Evolutionary conservation across 1,140 invertebrate species (phyloP), one percentile per base, ranked within the genome.

Genomic region (Medauroidea extradentata): DNA sequence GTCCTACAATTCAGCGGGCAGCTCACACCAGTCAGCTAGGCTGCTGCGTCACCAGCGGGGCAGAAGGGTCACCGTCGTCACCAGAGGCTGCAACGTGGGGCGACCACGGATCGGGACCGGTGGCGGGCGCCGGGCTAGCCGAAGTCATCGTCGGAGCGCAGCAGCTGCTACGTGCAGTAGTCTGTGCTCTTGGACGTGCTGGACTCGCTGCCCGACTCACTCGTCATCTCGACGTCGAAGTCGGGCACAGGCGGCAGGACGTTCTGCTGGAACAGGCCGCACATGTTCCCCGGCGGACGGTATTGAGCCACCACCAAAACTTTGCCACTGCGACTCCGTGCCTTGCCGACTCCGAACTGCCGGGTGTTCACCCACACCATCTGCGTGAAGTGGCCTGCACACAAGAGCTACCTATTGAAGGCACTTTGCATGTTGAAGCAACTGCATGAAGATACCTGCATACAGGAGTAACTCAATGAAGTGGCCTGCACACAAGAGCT

Each of bases 381-480:
- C 77, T 96, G 93, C 0, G 92, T 93, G 73, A 95, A 96, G 70
- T 95, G 90, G 66, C 90, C 91, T 91, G 71, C 44, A 61, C 56
- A 65, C 53, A 59, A 61, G 4, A 11, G 29, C 29, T 4, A 34
- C 29, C 29, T n/a, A n/a, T n/a, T n/a, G n/a, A n/a, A n/a, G n/a
- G n/a, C n/a, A n/a, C n/a, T n/a, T n/a, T n/a, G n/a, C n/a, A n/a
- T n/a, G n/a, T n/a, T n/a, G n/a, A n/a, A n/a, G n/a, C n/a, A n/a
- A n/a, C n/a, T n/a, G n/a, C n/a, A n/a, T n/a, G n/a, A n/a, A n/a
- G n/a, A n/a, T n/a, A n/a, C n/a, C n/a, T n/a, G n/a, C n/a, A n/a
- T n/a, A n/a, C n/a, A n/a, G n/a, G n/a, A n/a, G n/a, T n/a, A n/a
- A n/a, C n/a, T n/a, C n/a, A n/a, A n/a, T 93, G 73, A 95, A 96